These are phyloP conservation scores for Drosophila melanocephala DNA, from an alignment of 2,888 invertebrate species.

Conservation along the genomic window DNA sequence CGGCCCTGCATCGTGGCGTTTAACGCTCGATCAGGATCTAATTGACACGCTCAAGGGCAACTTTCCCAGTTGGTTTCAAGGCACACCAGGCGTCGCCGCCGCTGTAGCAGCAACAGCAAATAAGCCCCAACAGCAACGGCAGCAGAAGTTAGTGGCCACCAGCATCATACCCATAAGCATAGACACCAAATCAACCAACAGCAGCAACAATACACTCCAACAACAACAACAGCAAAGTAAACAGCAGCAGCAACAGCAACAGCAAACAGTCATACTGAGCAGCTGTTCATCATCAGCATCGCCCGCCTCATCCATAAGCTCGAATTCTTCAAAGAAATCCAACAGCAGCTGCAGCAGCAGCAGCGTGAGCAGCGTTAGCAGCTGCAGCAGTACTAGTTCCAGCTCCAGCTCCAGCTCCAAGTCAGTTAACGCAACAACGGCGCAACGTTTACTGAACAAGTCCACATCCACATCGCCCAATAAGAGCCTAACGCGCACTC, in stretches of 20 bases:
- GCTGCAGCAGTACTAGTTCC: constrained; percentile 60
- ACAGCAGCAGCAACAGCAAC: constrained; percentile 47
- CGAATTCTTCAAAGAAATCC: constrained; percentile 81
- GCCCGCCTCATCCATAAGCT: constrained; percentile 82
- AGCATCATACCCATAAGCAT: constrained; percentile 70
- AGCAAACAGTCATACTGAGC: constrained; percentile 64
- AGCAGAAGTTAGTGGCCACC: constrained; percentile 59
- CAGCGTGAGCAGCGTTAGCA: constrained; percentile 57
- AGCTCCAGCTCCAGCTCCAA: constrained; percentile 60
- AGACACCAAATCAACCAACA: constrained; percentile 62
- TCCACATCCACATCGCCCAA: constrained; percentile 66
- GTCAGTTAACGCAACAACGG: constrained; percentile 56
- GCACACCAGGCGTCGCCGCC: constrained; percentile 45
- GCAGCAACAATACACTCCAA: constrained; percentile 76
- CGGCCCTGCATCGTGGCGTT: constrained; percentile 94
- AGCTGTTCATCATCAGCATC: constrained; percentile 79
- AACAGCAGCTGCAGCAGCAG: constrained; percentile 69
- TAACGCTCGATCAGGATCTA: constrained; percentile 96
- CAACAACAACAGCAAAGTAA: constrained; percentile 46
- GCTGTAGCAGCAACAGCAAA: constrained; percentile 41
- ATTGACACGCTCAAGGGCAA: constrained; percentile 96
- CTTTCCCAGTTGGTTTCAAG: constrained; percentile 97
- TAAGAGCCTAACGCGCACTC: constrained; percentile 69
- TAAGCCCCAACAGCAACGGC: constrained; percentile 59
- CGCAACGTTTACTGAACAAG: constrained; percentile 68